A percentile compares a stretch with the other conserved stretches of the same genome.
Conservation (phyloP, 2,113 vertebrate genomes). For the Sturnus vulgaris region DNA sequence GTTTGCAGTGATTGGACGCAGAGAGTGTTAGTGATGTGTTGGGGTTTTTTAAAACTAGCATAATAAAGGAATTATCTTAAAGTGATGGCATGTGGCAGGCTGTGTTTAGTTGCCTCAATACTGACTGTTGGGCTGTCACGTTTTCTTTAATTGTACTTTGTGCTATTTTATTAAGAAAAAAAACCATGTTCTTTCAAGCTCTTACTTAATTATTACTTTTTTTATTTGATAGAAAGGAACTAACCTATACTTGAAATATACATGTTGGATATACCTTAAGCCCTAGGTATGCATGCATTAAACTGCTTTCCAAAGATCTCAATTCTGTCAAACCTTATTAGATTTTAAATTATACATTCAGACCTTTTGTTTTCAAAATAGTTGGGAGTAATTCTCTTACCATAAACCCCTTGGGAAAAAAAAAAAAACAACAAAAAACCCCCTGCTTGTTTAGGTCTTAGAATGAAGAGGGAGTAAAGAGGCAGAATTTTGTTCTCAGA, state of each 20-base stretch:
- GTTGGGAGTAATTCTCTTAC: neutral
- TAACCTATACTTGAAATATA: neutral
- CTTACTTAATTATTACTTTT: neutral
- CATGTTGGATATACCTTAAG: neutral
- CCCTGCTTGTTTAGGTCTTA: neutral
- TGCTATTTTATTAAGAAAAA: neutral
- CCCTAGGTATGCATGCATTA: neutral
- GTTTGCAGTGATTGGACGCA: conserved; percentile 33
- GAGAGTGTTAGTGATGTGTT: neutral
- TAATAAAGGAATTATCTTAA: conserved; percentile 4
- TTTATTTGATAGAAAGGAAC: neutral
- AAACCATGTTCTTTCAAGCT: neutral
- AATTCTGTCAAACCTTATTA: neutral
- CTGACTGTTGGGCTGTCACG: neutral
- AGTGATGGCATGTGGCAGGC: neutral
- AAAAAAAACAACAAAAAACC: neutral
- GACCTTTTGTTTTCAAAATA: neutral
- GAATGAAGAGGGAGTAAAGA: neutral
- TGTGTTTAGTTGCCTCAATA: neutral
- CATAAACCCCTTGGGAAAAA: neutral
- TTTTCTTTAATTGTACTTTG: neutral
- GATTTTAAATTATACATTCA: neutral
- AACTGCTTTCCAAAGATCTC: neutral
- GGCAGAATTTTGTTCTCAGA: neutral
- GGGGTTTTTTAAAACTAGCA: neutral